Percentiles rank a stretch among this genome's conserved stretches.
Conservation (phyloP, 2,888 invertebrate species). For the Galerucella calmariensis region DNA sequence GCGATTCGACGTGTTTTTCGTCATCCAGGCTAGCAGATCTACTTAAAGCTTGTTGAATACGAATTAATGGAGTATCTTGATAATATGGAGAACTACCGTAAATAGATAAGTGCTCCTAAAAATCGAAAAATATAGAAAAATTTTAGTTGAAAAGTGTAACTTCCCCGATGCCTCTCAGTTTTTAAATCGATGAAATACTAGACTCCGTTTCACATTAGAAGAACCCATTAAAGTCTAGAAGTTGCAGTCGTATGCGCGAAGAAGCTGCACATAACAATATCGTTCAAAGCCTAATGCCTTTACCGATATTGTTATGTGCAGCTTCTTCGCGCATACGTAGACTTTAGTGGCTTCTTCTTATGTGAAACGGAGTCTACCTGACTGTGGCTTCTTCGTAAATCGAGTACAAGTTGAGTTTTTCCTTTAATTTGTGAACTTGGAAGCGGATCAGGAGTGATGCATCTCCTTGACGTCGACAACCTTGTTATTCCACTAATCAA, state of each 20-base stretch:
- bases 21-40: conserved; percentile 53
- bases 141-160: too few relatives aligned
- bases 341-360: background rate
- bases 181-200: too few relatives aligned
- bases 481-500: conserved; percentile 78
- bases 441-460: conserved; percentile 79
- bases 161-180: too few relatives aligned
- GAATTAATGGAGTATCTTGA: conserved; percentile 63
- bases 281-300: too few relatives aligned
- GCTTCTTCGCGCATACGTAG: too few relatives aligned
- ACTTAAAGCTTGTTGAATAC: conserved; percentile 57
- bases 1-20: conserved; percentile 28
- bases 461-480: conserved; percentile 74
- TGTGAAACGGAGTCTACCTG: too few relatives aligned
- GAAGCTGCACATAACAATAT: too few relatives aligned
- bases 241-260: too few relatives aligned
- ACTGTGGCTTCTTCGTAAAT: conserved; percentile 75
- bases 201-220: too few relatives aligned
- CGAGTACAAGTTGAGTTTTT: conserved; percentile 78
- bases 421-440: conserved; percentile 64
- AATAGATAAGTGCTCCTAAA: conserved; percentile 68
- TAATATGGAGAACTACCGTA: conserved; percentile 62
- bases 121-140: background rate
- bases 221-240: too few relatives aligned
- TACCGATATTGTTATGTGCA: too few relatives aligned